A percentile compares a stretch with the other conserved stretches of the same genome.
Evolutionary conservation across 2,797 vertebrate genomes (phyloP).

Genomic region (Rhynchotus rufescens): DNA sequence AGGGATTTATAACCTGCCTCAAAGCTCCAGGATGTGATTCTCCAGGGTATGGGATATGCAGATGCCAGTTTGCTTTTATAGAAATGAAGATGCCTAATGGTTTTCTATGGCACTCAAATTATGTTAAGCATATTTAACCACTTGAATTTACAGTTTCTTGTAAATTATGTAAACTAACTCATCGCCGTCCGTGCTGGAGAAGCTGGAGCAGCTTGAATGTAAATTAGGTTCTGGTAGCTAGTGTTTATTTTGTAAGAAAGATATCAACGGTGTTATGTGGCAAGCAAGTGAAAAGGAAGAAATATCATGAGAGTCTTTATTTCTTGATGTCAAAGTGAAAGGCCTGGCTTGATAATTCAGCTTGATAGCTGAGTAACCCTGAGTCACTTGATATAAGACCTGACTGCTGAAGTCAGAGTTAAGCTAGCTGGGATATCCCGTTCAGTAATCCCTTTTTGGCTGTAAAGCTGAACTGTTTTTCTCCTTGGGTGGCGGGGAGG

Average conservation of each 20-base stretch:
- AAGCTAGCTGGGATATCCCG: constrained; percentile 40
- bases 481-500: constrained; percentile 5
- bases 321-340: constrained; percentile 63
- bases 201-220: neutral
- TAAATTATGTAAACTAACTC: neutral
- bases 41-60: constrained; percentile 3
- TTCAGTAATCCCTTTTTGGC: constrained; percentile 1
- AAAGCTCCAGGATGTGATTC: neutral
- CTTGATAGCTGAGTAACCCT: constrained; percentile 54
- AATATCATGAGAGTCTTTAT: constrained; percentile 29
- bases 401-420: constrained; percentile 22
- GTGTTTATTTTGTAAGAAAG: constrained; percentile 17
- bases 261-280: constrained; percentile 9
- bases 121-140: neutral
- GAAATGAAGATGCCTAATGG: neutral
- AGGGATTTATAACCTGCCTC: neutral
- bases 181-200: neutral
- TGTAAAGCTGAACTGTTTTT: constrained; percentile 14
- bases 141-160: neutral
- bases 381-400: neutral
- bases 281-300: constrained; percentile 33
- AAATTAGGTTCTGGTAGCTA: neutral
- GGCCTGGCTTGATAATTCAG: constrained; percentile 49
- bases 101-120: constrained; percentile 3
- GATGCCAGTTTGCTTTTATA: neutral